Evolutionary conservation across 2,797 vertebrate genomes (phyloP).

Genomic region (Discoglossus pictus): DNA sequence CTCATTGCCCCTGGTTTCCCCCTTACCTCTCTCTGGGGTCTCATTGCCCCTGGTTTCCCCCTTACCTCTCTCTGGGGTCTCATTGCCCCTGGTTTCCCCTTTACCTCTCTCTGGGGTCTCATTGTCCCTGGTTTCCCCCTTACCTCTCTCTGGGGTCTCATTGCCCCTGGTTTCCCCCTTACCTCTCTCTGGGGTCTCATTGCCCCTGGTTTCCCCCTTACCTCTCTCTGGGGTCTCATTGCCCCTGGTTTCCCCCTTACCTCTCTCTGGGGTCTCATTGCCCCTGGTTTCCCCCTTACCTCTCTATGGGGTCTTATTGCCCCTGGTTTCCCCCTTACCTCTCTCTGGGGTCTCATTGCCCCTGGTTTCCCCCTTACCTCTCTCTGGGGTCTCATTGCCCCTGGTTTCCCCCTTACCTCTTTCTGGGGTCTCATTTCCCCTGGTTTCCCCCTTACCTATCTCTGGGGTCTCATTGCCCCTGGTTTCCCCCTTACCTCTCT

Average conservation of each 20-base stretch:
- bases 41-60: neutral
- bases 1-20: too few relatives aligned
- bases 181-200: neutral
- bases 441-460: neutral
- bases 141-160: neutral
- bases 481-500: neutral
- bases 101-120: neutral
- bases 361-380: neutral
- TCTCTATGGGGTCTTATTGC: too few relatives aligned
- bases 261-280: too few relatives aligned
- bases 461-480: neutral
- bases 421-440: too few relatives aligned
- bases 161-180: too few relatives aligned
- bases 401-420: neutral
- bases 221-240: neutral
- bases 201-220: neutral
- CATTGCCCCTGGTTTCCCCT: neutral
- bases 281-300: neutral
- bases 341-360: neutral
- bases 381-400: neutral
- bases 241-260: neutral
- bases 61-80: neutral
- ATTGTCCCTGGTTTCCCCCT: too few relatives aligned
- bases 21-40: neutral
- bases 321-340: neutral